Base-by-base conservation (phyloP, 64 coral and sea anemone genomes). In the Acropora yongei region DNA sequence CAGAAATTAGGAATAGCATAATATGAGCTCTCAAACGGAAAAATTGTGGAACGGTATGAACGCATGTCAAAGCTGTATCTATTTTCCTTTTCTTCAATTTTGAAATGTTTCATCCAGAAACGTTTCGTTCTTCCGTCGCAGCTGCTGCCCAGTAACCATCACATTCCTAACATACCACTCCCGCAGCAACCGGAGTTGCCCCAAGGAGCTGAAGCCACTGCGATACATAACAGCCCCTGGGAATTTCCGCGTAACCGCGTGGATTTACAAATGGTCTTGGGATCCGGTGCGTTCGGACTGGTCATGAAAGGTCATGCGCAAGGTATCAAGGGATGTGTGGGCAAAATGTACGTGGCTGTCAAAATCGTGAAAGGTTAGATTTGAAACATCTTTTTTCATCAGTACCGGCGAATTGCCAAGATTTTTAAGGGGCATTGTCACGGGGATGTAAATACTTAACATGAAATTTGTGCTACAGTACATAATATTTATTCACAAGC, bases 251-350 rank as follows among this genome's bases (percentile, higher is more conserved):
- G 97, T 47, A 92, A 99, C 75, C 73, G 97, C 68, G 77, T 99
- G 18, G 93, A 93, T 41, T 82, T 95, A 0, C 76, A 91, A 13
- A 60, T 93, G 46, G 89, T 99, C 0, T 89, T 99, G 11, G 97
- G 97, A 42, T 96, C 97, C 17, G 97, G 97, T 12, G 97, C 97
- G 5, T 99, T 99, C 81, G 97, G 97, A 79, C 79, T 99, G 88
- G 97, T 99, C 18, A 99, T 99, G 97, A 99, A 99, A 68, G 97
- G 94, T 7, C 91, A 99, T 16, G 97, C 97, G 47, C 93, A 99
- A 80, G 97, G 94, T 51, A 96, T 99, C 47, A 99, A 99, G 20
- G 97, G 97, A 43, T 99, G 92, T 57, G 92, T 99, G 41, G 97
- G 91, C 18, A 93, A 89, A 96, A 95, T 97, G 83, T 75, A 89